Evolutionary conservation across 2,888 invertebrate genomes (phyloP), one percentile per base, ranked within the genome.

Genomic region (Sphecodes monilicornis): DNA sequence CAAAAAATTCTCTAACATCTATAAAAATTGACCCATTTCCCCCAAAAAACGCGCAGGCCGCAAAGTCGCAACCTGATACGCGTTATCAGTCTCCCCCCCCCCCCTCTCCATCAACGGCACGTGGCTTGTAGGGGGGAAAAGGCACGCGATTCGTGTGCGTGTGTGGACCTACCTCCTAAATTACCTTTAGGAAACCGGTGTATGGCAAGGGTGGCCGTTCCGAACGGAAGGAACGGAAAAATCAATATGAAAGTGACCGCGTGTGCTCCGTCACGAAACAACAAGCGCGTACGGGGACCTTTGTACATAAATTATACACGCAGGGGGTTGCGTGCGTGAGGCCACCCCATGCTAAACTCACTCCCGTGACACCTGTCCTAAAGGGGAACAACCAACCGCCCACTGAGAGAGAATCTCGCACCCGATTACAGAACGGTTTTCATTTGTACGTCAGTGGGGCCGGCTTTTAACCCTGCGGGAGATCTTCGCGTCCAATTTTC

Each of bases 211-310:
- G 76, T 64, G 36, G 77, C 43, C 36, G 57, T 50, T 18, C 32
- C 36, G 70, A 74, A 71, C 26, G 46, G 43, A 72, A 54, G 39
- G 32, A 18, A 13, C 13, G 16, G n/a, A n/a, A 83, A 86, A 88
- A 91, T 91, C 90, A 87, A 90, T 91, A 90, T 50, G 78, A 73
- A 88, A 88, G 83, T 85, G 85, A 86, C 84, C 83, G 74, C 72
- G 79, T 29, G 50, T 50, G 50, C 82, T 76, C 69, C 82, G 80
- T 77, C 82, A 78, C 78, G 74, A 78, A 50, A 50, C 50, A 50
- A 50, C 50, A 50, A 50, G 50, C 50, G 50, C 50, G 50, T 8
- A 8, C 50, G 50, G 22, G 50, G 50, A n/a, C 22, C 22, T n/a
- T 10, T 8, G 84, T 74, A 80, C 76, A 39, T 39, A 57, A 57